phyloP scores from a whole-genome alignment of 2,113 vertebrate species.

The Apistogramma diplotaenia region DNA sequence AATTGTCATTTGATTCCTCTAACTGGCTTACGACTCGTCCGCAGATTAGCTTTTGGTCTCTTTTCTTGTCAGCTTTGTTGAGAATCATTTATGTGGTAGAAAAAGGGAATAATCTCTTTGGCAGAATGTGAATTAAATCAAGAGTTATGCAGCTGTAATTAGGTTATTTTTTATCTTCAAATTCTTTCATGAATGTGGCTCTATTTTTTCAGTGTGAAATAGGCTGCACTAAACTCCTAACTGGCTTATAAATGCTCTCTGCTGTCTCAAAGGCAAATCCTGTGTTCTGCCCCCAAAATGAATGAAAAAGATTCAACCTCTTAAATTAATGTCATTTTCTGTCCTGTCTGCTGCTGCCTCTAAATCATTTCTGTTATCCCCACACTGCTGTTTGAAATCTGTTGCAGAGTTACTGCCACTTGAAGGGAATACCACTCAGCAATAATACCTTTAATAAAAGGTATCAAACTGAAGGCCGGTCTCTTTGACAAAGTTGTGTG shows the following conservation, averaged over 20 bases:
- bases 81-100: neutral
- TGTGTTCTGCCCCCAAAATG: conserved; percentile 40
- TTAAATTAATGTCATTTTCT: conserved; percentile 1
- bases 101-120: conserved; percentile 28
- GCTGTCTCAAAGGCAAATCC: conserved; percentile 41
- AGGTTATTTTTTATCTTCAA: conserved; percentile 27
- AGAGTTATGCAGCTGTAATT: conserved; percentile 17
- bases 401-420: neutral
- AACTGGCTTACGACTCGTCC: conserved; percentile 40
- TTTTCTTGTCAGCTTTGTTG: conserved; percentile 8
- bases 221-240: conserved; percentile 40
- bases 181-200: conserved; percentile 1
- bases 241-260: conserved; percentile 37
- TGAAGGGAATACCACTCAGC: neutral
- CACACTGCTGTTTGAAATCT: neutral
- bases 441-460: too few species aligned
- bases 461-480: neutral
- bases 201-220: conserved; percentile 48
- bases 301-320: conserved; percentile 2
- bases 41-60: conserved; percentile 28
- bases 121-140: conserved; percentile 34
- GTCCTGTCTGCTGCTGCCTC: conserved; percentile 5
- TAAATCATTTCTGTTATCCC: conserved; percentile 4
- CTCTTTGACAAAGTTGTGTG: neutral
- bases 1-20: conserved; percentile 37